phyloP scores from a whole-genome alignment of 2,113 vertebrate species.

The Strigops habroptila region DNA sequence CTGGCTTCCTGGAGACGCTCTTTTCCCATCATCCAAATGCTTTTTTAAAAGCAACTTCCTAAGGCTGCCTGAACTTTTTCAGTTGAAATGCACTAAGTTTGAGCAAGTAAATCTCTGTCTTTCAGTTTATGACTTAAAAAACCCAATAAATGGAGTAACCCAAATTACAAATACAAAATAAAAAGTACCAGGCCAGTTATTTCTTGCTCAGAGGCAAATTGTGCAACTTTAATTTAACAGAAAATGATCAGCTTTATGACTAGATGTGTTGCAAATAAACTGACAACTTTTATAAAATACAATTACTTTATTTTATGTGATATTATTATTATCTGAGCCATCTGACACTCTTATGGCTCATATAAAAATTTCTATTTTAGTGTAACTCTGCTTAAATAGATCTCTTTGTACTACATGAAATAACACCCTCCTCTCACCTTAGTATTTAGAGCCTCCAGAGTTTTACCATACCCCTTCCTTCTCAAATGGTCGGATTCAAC shows the following conservation, averaged over 20 bases:
- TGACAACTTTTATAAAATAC: slow-evolving; percentile 41
- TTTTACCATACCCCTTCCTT: neutral
- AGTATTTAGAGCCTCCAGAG: neutral
- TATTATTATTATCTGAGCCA: slow-evolving; percentile 61
- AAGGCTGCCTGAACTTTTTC: neutral
- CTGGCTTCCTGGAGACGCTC: neutral
- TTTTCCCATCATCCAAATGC: neutral
- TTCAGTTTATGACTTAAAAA: slow-evolving; percentile 14
- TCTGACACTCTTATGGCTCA: slow-evolving; percentile 53
- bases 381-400: slow-evolving; percentile 5
- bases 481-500: neutral
- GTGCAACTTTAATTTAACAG: slow-evolving; percentile 45
- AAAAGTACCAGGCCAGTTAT: neutral
- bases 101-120: neutral
- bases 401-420: slow-evolving; percentile 3
- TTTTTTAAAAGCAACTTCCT: neutral
- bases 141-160: slow-evolving; percentile 5
- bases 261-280: slow-evolving; percentile 48
- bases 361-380: slow-evolving; percentile 36
- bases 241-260: slow-evolving; percentile 38
- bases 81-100: neutral
- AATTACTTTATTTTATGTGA: slow-evolving; percentile 48
- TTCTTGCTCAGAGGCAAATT: slow-evolving; percentile 44
- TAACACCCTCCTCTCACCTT: neutral
- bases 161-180: slow-evolving; percentile 37